Conservation (phyloP, 2,888 invertebrate species). For the Pollenia amentaria region DNA sequence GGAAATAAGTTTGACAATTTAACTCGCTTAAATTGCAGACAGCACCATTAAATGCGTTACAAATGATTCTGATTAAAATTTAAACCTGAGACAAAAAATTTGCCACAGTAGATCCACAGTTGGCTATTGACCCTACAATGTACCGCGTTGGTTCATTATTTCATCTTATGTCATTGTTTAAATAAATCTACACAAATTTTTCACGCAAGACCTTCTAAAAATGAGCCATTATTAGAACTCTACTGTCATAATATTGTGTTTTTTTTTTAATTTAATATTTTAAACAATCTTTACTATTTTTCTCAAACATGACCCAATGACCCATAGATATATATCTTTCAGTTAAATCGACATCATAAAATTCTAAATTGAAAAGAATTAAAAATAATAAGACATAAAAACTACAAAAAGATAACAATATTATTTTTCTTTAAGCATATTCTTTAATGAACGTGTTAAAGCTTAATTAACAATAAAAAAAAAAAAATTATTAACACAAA, state of each 20-base stretch:
- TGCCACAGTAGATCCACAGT: no score
- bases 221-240: no score
- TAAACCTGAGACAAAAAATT: no score
- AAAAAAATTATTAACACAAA: conserved; percentile 1
- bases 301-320: conserved; percentile 63
- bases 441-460: conserved; percentile 47
- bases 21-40: no score
- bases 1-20: no score
- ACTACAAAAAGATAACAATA: conserved; percentile 50
- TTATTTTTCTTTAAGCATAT: conserved; percentile 29
- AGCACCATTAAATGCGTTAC: no score
- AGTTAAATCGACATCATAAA: conserved; percentile 49
- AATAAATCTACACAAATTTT: no score
- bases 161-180: no score
- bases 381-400: conserved; percentile 54
- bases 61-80: no score
- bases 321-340: conserved; percentile 66
- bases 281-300: conserved; percentile 7
- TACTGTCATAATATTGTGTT: conserved; percentile 18
- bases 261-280: neutral
- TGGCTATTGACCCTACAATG: no score
- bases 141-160: no score
- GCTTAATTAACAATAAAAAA: conserved; percentile 59
- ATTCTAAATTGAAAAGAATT: conserved; percentile 15
- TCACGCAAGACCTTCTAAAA: no score